Evolutionary conservation across 2,888 invertebrate genomes (phyloP), one percentile per base, ranked within the genome.

Genomic region (Tetramorium bicarinatum): DNA sequence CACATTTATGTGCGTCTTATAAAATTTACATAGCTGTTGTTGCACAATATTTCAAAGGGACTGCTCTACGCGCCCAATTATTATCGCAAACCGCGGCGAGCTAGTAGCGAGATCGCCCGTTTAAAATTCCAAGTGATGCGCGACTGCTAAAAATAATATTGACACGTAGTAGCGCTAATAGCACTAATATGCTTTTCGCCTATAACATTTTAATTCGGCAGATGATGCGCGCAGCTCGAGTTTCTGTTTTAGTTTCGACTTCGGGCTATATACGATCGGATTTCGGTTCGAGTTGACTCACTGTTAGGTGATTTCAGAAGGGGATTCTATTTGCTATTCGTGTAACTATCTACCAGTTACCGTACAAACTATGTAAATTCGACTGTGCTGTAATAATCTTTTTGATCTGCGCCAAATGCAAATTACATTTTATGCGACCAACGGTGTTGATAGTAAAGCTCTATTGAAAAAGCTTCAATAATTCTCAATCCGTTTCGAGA

Each of bases 141-240:
- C 29, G 34, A 3, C 9, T 13, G 80, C 81, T 77, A 75, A 82
- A 82, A 75, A 82, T 77, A 82, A 79, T 75, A 82, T 62, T 62
- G 80, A 80, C 80, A 59, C 41, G 13, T 29, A 29, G 49, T 25
- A 56, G 59, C 18, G 25, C 47, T 74, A 79, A 76, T 59, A 76
- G 79, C 77, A 15, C 47, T 72, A 74, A 79, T 59, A 59, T 75
- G 64, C 64, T 62, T 75, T 62, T 62, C 38, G 21, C 21, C 25
- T 59, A 59, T 74, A 79, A 74, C 59, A 72, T 79, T 74, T 79
- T 79, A 59, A 74, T 79, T 74, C 75, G 75, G 74, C 44, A 74
- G 79, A 59, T 59, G 56, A 74, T 59, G 75, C 21, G 56, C 34
- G 7, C 44, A 34, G 61, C 21, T 59, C 49, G 59, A 49, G 29